Evolutionary conservation across 2,888 invertebrate genomes (phyloP), one percentile per base, ranked within the genome.

Genomic region (Apomyelois bistriatella): DNA sequence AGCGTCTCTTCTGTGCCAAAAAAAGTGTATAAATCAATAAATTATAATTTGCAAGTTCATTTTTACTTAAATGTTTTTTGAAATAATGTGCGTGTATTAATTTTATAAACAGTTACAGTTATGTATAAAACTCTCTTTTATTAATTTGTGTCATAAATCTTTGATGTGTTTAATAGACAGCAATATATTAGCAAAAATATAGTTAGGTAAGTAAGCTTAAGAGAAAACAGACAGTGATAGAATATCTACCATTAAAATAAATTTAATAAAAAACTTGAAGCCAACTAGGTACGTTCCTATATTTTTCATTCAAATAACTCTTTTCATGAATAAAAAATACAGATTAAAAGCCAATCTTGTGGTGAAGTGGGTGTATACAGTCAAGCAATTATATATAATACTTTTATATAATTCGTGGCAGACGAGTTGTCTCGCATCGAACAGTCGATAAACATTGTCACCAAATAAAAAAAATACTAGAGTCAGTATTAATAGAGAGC

Each of bases 31-130:
- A 15, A 40, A 40, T 16, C 32, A 35, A 32, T 46, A 15, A 46
- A 35, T 46, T 32, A 32, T 35, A 46, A 15, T 43, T 43, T 13
- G 43, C 43, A 43, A 30, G 30, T 43, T 30, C 3, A 43, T 30
- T 46, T 13, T 35, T 5, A 10, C 15, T 10, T 32, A 30, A 46
- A 16, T 32, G 43, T 15, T 32, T 28, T 13, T 32, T 32, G 46
- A 35, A 8, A 32, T 46, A 46, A 46, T 46, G 46, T 46, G 32
- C 32, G 10, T 5, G 13, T 16, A 46, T 46, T 46, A 32, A 46
- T 46, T 46, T 43, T 43, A 46, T 30, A 15, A 30, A 43, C 10
- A 46, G 15, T 32, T 5, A 46, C 46, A 16, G 32, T 46, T 32
- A 46, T 32, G 46, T n/a, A n/a, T n/a, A n/a, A n/a, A 46, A 46